Percentiles rank a stretch among this genome's conserved stretches.
Evolutionary conservation across 2,888 invertebrate species (phyloP).

Genomic region (Crioceris asparagi): DNA sequence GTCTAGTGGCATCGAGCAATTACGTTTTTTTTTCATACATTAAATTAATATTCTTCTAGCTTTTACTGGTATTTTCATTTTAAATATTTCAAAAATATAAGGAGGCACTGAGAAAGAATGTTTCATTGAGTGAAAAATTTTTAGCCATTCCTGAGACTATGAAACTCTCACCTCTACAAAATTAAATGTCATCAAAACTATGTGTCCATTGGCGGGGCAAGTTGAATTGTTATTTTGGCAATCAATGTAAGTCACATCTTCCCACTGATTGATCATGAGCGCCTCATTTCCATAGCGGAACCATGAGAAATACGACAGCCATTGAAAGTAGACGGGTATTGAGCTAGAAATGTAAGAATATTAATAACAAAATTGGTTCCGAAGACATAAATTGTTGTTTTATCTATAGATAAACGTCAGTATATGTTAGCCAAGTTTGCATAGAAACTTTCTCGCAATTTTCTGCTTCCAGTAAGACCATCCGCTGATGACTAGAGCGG

Average conservation of each 20-base stretch:
- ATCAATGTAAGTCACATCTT: constrained; percentile 62
- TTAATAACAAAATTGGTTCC: neutral
- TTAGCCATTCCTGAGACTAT: neutral
- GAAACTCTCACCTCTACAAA: constrained; percentile 54
- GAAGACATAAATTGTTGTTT: neutral
- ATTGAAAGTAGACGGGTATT: constrained; percentile 71
- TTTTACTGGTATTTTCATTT: too few species aligned
- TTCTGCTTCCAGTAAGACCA: too few species aligned
- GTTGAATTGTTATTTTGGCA: constrained; percentile 62
- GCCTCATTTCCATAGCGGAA: constrained; percentile 88
- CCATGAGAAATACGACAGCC: constrained; percentile 86
- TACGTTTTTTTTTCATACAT: too few species aligned
- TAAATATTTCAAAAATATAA: too few species aligned
- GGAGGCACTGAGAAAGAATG: too few species aligned
- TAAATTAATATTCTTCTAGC: too few species aligned
- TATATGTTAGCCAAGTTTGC: too few species aligned
- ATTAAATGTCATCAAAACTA: constrained; percentile 67
- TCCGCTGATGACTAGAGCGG: too few species aligned
- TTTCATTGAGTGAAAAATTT: neutral
- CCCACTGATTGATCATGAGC: constrained; percentile 81
- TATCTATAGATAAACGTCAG: neutral
- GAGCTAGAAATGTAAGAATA: constrained; percentile 45
- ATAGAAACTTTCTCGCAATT: too few species aligned
- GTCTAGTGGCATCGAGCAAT: too few species aligned
- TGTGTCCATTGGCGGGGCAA: constrained; percentile 67